A percentile compares a stretch with the other conserved stretches of the same genome.
Evolutionary conservation across 2,113 vertebrate species (phyloP).

Genomic region (Ursus arctos): DNA sequence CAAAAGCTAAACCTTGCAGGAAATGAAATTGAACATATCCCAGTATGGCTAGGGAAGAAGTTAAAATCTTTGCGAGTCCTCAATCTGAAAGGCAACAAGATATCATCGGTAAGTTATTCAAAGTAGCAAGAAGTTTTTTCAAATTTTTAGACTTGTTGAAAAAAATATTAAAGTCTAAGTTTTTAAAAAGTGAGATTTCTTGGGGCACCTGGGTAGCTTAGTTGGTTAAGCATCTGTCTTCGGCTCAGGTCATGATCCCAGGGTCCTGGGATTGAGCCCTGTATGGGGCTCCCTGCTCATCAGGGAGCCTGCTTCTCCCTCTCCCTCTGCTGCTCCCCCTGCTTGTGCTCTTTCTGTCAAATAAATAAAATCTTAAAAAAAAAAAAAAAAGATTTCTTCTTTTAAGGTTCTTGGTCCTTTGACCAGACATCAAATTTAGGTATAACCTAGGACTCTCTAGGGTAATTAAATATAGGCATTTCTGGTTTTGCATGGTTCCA

Average conservation of each 20-base stretch:
- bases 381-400: slow-evolving; percentile 22
- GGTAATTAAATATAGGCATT: slow-evolving; percentile 4
- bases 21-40: slow-evolving; percentile 93
- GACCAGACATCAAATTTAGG: not conserved
- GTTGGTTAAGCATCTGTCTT: not conserved
- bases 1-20: slow-evolving; percentile 92
- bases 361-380: not conserved
- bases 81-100: slow-evolving; percentile 89
- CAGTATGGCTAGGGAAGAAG: slow-evolving; percentile 92
- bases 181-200: slow-evolving; percentile 40
- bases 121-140: not conserved
- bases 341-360: not conserved
- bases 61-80: slow-evolving; percentile 89
- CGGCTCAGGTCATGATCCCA: not conserved
- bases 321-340: not conserved
- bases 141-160: slow-evolving; percentile 5
- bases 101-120: slow-evolving; percentile 90
- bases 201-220: not conserved
- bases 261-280: not conserved
- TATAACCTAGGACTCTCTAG: not conserved
- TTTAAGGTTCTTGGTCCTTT: not conserved
- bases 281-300: not conserved
- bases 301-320: not conserved
- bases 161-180: not conserved
- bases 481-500: not conserved